Evolutionary conservation across 37 sponge, comb jelly and placozoan genomes (phyloP).

Genomic region (Mnemiopsis leidyi): DNA sequence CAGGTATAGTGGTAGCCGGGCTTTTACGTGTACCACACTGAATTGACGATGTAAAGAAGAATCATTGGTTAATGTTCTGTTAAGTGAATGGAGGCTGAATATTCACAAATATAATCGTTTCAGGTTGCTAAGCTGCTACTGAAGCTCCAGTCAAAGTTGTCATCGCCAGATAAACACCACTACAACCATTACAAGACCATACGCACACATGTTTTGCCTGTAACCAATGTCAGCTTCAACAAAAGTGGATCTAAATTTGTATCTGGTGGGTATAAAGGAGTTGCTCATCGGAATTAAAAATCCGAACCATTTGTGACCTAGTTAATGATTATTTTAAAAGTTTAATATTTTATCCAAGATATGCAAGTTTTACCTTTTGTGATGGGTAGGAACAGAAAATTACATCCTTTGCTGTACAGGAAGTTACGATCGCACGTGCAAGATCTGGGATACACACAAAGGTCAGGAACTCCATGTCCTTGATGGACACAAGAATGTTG

Average conservation of each 20-base stretch:
- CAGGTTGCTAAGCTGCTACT: constrained; percentile 59
- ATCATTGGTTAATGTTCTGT: no score
- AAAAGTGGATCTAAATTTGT: constrained; percentile 87
- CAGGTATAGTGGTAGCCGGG: no score
- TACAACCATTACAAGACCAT: constrained; percentile 67
- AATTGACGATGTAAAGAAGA: no score
- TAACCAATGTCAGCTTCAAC: constrained; percentile 95
- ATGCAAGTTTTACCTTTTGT: background rate
- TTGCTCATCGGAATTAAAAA: no score
- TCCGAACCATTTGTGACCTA: no score
- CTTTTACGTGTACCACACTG: no score
- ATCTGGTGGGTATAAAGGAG: constrained; percentile 37
- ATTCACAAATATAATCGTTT: no score
- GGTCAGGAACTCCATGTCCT: constrained; percentile 89
- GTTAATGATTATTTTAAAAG: background rate
- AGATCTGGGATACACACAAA: constrained; percentile 90
- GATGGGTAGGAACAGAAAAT: no score
- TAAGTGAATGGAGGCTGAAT: no score
- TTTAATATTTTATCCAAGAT: background rate
- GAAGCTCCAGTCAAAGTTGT: constrained; percentile 51
- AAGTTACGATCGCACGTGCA: constrained; percentile 97
- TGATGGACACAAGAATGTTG: constrained; percentile 97
- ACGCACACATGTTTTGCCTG: constrained; percentile 87
- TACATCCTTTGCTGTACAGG: no score
- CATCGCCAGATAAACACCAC: constrained; percentile 9